Evolutionary conservation across 1,140 invertebrate species (phyloP), one percentile per base, ranked within the genome.

Genomic region (Liolophura sinensis): DNA sequence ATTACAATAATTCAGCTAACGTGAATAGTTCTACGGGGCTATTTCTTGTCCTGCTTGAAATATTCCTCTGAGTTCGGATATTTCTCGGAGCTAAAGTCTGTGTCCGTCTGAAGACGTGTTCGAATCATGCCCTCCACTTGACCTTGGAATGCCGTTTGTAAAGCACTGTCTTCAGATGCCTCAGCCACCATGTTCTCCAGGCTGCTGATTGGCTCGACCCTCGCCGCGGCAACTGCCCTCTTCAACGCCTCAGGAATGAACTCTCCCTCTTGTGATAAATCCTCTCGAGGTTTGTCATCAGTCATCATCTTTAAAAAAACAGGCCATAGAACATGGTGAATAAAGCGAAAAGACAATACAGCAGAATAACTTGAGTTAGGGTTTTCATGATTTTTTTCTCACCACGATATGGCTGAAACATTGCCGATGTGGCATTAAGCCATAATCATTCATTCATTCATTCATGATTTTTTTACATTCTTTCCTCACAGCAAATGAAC

Each of bases 11-110:
- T 40, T 9, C 3, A 9, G 31, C 31, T 9, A 40, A 5, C 31
- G 9, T 9, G 31, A 40, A 40, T 9, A 40, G 31, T 40, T 40
- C 31, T 40, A 9, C 31, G 3, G n/a, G 31, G 9, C 31, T 40
- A 40, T 9, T 40, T 40, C 31, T 67, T 65, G 56, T 68, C 60
- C 56, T 31, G 25, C 11, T 72, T 65, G 71, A 87, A 87, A 72
- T 86, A 87, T 71, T 78, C 80, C 60, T 85, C 73, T 46, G 84
- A 76, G 70, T 87, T 87, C 16, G 87, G 87, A 76, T 84, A 88
- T 65, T 79, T 75, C 54, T 87, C 85, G 7, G 86, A 79, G 20
- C 76, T 84, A 71, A 86, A 88, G 67, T 88, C 87, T 55, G 79
- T 72, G 71, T 88, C 86, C 56, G 78, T 78, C 52, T 81, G 69